phyloP scores from a whole-genome alignment of 2,888 invertebrate species.

The Pharmacophagus antenor region DNA sequence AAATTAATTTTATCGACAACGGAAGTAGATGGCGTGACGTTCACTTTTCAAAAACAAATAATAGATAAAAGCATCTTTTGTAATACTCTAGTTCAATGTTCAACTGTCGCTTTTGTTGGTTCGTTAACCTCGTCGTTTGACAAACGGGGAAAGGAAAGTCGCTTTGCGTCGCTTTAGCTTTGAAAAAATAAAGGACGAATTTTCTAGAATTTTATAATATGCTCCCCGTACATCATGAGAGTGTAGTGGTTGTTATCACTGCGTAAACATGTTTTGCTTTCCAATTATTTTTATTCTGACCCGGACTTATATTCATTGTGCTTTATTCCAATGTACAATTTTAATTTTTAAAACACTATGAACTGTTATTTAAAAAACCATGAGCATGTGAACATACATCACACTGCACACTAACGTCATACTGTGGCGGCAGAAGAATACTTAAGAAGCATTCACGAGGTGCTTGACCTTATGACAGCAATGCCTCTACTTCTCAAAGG shows the following conservation, averaged over 20 bases:
- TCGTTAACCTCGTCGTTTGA: slow-evolving; percentile 12
- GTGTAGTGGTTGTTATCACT: too few species aligned
- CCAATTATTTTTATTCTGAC: background rate
- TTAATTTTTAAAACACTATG: background rate
- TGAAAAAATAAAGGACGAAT: slow-evolving; percentile 3
- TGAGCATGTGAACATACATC: background rate
- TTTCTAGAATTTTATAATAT: background rate
- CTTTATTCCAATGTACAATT: background rate
- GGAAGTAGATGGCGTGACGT: background rate
- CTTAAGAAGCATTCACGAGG: background rate
- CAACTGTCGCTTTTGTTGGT: slow-evolving; percentile 17
- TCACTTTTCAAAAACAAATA: background rate
- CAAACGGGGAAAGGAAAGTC: background rate
- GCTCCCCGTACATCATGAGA: too few species aligned
- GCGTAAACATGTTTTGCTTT: too few species aligned
- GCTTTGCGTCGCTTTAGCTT: slow-evolving; percentile 2
- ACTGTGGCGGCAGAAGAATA: background rate
- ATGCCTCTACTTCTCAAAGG: background rate
- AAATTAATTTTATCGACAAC: background rate
- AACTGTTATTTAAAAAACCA: slow-evolving; percentile 2
- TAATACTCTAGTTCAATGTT: slow-evolving; percentile 7
- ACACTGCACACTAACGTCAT: slow-evolving; percentile 14
- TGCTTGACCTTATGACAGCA: background rate
- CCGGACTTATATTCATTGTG: background rate
- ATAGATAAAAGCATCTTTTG: background rate